phyloP scores from a whole-genome alignment of 2,888 invertebrate species.

The Oeneis ivallda region DNA sequence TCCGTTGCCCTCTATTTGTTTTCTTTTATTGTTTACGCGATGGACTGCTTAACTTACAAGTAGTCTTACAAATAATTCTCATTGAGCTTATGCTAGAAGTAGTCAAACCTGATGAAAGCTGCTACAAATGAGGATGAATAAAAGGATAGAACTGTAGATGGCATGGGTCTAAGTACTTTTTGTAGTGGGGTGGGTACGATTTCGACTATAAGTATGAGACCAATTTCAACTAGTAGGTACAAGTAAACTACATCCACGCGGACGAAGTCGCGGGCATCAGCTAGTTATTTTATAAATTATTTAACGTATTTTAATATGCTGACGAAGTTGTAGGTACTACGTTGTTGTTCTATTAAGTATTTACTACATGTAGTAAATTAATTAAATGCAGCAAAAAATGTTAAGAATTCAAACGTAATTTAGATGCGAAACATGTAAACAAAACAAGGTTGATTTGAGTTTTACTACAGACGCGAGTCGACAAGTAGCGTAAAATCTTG shows the following conservation, averaged over 20 bases:
- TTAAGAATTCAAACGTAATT: constrained; percentile 24
- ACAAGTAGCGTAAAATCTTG: constrained; percentile 69
- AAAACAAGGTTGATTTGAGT: constrained; percentile 61
- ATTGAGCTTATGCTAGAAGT: not conserved
- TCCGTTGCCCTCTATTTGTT: not conserved
- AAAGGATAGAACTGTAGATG: not conserved
- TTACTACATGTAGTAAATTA: not conserved
- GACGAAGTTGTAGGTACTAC: not conserved
- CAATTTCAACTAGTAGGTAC: no score
- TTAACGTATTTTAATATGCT: not conserved
- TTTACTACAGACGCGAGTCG: constrained; percentile 62
- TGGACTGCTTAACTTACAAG: not conserved
- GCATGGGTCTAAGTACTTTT: no score
- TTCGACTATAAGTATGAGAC: no score
- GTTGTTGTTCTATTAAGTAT: no score
- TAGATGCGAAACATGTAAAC: constrained; percentile 43
- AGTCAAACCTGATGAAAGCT: no score
- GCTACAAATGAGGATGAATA: no score
- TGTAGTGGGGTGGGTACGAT: no score
- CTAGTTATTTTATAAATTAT: no score
- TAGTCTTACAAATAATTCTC: not conserved
- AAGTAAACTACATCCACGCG: no score
- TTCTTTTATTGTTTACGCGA: not conserved
- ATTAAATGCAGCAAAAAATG: constrained; percentile 22
- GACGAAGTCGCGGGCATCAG: no score